Base-by-base conservation (phyloP, 1,140 invertebrate genomes). In the Drosophila sucinea region DNA sequence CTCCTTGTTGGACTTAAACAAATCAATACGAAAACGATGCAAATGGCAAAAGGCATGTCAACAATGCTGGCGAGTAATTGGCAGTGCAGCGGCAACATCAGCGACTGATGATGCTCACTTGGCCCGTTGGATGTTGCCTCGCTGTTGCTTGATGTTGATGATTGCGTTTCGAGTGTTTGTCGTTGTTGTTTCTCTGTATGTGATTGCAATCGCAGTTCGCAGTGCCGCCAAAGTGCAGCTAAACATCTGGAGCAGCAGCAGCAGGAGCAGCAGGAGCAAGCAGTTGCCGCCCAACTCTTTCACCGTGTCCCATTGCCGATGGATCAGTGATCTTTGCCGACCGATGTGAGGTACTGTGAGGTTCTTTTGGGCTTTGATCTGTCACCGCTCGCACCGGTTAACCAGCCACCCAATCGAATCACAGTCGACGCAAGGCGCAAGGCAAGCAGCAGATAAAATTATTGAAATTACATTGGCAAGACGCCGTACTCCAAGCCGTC, bases 391-490 rank as follows among this genome's bases (percentile, higher is more conserved):
- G 68, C 27, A 56, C 61, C 40, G 60, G 40, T 61, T 27, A 40
- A 61, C 38, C 57, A 38, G 60, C 61, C 57, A 71, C 78, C 86
- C 86, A 90, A 87, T 90, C 87, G 82, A 89, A 89, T 89, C 84
- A 89, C 80, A 55, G 84, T 77, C 69, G 77, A 82, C 79, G 79
- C 84, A 80, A 81, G 73, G 79, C 73, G 61, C 86, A 58, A 65
- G 44, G 44, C 25, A 51, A 51, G 25, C 44, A 51, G 67, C 86
- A 90, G 86, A 90, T 90, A 90, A 90, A 90, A 90, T 90, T 90
- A 90, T 90, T 90, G 86, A 90, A 90, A 90, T 90, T 90, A 90
- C 86, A 90, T 90, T 90, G 85, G 84, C 83, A 89, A 89, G 83
- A 89, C 84, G 84, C 84, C 84, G 84, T 76, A 71, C 55, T 61